Conservation (phyloP, 2,113 vertebrate species). For the Eurypyga helias region DNA sequence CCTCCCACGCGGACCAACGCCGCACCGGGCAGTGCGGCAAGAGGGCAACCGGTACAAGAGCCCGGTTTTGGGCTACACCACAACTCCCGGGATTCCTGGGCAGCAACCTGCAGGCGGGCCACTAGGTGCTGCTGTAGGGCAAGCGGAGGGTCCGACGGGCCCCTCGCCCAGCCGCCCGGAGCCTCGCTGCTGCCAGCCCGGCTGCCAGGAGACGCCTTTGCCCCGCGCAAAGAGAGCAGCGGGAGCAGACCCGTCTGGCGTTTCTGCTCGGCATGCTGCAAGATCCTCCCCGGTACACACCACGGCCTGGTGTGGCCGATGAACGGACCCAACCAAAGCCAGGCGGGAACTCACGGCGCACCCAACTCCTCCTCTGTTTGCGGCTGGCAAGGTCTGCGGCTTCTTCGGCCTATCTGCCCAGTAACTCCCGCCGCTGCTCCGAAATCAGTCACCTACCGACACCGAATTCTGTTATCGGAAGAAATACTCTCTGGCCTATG, state of each 20-base stretch:
- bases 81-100: not conserved
- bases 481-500: not conserved
- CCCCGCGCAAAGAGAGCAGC: not conserved
- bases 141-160: slow-evolving; percentile 3
- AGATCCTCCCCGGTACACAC: fast-evolving
- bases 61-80: not conserved
- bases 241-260: fast-evolving
- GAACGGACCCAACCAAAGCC: not conserved
- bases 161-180: too few species aligned
- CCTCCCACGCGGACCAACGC: fast-evolving
- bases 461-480: not conserved
- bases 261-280: not conserved
- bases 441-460: not conserved
- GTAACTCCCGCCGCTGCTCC: not conserved
- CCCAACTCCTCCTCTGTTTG: not conserved
- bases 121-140: slow-evolving; percentile 76
- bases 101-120: slow-evolving; percentile 49
- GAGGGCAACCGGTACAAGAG: not conserved
- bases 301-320: not conserved
- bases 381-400: not conserved
- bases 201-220: too few species aligned
- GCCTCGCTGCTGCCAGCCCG: too few species aligned
- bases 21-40: fast-evolving
- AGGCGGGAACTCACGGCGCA: not conserved
- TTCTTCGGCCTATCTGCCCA: not conserved